phyloP scores from a whole-genome alignment of 2,113 vertebrate species.

The Perca fluviatilis region DNA sequence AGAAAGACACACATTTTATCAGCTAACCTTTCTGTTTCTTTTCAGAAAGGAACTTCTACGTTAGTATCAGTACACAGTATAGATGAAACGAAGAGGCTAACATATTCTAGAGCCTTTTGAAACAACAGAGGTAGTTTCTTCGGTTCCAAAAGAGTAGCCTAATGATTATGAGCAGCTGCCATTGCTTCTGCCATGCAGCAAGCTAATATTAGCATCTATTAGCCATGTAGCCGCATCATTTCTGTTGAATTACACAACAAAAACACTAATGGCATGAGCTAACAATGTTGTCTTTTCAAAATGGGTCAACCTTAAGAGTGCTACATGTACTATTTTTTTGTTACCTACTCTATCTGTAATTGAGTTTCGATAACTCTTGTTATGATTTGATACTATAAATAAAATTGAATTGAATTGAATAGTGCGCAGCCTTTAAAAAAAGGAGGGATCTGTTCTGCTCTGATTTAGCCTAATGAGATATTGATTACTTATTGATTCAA shows the following conservation, averaged over 20 bases:
- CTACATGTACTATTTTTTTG: too few relatives aligned
- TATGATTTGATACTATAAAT: too few relatives aligned
- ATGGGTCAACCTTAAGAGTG: too few relatives aligned
- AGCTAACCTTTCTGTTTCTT: not conserved
- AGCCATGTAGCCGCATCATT: not conserved
- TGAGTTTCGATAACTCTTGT: too few relatives aligned
- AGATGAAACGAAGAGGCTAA: not conserved
- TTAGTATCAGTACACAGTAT: not conserved
- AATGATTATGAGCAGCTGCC: not conserved
- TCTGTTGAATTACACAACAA: not conserved
- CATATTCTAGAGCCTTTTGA: not conserved
- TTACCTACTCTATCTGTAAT: too few relatives aligned
- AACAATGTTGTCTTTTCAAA: not conserved
- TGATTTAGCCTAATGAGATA: constrained; percentile 24
- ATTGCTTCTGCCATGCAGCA: not conserved
- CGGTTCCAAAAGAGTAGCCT: not conserved
- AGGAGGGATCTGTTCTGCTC: not conserved
- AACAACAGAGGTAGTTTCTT: not conserved
- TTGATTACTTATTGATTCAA: constrained; percentile 29
- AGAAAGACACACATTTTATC: rapidly evolving
- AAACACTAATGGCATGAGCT: not conserved
- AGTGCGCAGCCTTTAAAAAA: not conserved
- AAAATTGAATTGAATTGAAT: too few relatives aligned
- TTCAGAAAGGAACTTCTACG: not conserved
- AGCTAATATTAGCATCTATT: not conserved